phyloP scores from a whole-genome alignment of 2,888 invertebrate genomes.

The Oithona nana region DNA sequence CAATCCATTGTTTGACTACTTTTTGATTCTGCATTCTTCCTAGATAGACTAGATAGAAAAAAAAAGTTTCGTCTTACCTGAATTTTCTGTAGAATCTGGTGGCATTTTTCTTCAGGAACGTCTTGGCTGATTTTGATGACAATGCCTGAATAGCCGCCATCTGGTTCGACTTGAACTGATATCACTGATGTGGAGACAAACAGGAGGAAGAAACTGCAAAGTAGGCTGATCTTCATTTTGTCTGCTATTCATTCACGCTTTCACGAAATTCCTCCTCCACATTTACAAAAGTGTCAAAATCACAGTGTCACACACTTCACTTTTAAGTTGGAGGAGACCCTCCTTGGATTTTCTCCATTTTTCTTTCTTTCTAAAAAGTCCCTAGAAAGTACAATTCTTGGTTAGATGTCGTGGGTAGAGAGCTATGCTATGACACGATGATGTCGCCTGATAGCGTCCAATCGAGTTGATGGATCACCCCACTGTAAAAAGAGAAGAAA shows the following conservation, averaged over 20 bases:
- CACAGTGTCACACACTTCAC: too few species aligned
- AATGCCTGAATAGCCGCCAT: conserved; percentile 33
- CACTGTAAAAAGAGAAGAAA: neutral
- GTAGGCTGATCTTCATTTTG: too few species aligned
- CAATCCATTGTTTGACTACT: too few species aligned
- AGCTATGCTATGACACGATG: too few species aligned
- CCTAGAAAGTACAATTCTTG: neutral
- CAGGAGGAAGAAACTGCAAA: neutral
- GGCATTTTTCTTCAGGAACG: conserved; percentile 31
- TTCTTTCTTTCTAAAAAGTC: neutral
- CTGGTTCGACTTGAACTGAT: conserved; percentile 18
- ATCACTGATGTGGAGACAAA: neutral
- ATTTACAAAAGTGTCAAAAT: too few species aligned
- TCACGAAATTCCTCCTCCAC: too few species aligned
- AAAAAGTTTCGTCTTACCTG: conserved; percentile 29
- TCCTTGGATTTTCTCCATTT: too few species aligned
- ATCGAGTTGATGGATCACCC: neutral
- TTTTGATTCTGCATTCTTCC: too few species aligned
- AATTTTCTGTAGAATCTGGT: conserved; percentile 30
- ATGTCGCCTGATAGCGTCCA: neutral
- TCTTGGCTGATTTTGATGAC: conserved; percentile 31
- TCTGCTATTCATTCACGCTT: too few species aligned
- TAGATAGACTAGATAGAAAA: too few species aligned
- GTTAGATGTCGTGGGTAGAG: too few species aligned
- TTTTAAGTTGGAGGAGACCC: too few species aligned